Evolutionary conservation across 2,797 vertebrate genomes (phyloP).

Genomic region (Bradypodion ventrale): DNA sequence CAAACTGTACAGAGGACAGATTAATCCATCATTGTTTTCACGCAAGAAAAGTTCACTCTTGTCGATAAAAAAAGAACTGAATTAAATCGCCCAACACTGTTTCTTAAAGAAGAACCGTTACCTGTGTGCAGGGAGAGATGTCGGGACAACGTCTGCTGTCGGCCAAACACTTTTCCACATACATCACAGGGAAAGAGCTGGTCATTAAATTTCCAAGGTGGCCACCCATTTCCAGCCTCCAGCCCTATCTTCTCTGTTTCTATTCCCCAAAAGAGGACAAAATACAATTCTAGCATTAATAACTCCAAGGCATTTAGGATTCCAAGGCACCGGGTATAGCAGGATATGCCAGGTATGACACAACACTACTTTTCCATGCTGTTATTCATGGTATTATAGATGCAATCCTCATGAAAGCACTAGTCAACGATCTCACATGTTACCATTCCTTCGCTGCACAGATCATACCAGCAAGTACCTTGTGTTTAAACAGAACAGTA

Average conservation of each 20-base stretch:
- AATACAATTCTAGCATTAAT: constrained; percentile 43
- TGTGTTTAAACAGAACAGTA: background rate
- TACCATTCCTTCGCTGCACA: background rate
- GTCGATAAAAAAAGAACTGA: background rate
- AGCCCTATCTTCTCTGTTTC: constrained; percentile 88
- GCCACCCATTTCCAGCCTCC: constrained; percentile 88
- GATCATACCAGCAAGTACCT: background rate
- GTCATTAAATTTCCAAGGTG: constrained; percentile 91
- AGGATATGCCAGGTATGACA: constrained; percentile 21
- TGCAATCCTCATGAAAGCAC: background rate
- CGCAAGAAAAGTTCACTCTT: constrained; percentile 1
- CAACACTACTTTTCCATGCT: rapidly evolving
- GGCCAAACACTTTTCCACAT: constrained; percentile 97
- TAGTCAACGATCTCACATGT: background rate
- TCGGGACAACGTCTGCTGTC: constrained; percentile 96
- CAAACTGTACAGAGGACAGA: background rate
- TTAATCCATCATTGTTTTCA: background rate
- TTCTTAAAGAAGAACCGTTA: constrained; percentile 52
- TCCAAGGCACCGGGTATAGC: constrained; percentile 31
- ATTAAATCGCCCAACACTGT: background rate
- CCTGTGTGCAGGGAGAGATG: constrained; percentile 98
- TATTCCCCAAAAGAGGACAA: constrained; percentile 67
- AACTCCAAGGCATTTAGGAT: constrained; percentile 32
- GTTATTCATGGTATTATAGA: constrained; percentile 9
- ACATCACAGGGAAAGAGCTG: constrained; percentile 95